Evolutionary conservation across 2,797 vertebrate genomes (phyloP).

Genomic region (Syncerus caffer): DNA sequence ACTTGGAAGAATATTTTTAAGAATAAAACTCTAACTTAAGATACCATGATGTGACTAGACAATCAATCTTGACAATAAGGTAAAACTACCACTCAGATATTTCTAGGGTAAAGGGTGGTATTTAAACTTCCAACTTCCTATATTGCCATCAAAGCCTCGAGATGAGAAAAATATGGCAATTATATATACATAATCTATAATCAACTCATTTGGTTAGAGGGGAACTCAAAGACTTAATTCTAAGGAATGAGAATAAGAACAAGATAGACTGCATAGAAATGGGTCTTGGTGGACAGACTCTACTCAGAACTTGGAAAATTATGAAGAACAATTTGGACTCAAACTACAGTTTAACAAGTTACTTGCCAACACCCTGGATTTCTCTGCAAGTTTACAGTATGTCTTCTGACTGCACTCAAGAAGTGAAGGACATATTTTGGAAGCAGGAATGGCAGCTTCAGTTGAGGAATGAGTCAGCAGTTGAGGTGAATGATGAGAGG

Average conservation of each 20-base stretch:
- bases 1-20: background rate
- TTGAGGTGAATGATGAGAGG: background rate
- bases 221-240: background rate
- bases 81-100: background rate
- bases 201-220: background rate
- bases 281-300: background rate
- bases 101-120: background rate
- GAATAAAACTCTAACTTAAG: background rate
- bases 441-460: background rate
- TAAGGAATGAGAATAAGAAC: background rate
- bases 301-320: background rate
- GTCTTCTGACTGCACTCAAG: background rate
- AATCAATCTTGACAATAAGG: background rate
- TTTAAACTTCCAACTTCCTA: background rate
- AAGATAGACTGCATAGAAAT: background rate
- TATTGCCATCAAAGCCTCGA: background rate
- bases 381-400: background rate
- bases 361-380: background rate
- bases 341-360: background rate
- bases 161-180: background rate
- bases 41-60: background rate
- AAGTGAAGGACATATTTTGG: background rate
- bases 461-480: background rate
- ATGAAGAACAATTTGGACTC: background rate
- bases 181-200: background rate